Evolutionary conservation across 2,113 vertebrate species (phyloP), one percentile per base, ranked within the genome.

Genomic region (Paraplagusia blochii): DNA sequence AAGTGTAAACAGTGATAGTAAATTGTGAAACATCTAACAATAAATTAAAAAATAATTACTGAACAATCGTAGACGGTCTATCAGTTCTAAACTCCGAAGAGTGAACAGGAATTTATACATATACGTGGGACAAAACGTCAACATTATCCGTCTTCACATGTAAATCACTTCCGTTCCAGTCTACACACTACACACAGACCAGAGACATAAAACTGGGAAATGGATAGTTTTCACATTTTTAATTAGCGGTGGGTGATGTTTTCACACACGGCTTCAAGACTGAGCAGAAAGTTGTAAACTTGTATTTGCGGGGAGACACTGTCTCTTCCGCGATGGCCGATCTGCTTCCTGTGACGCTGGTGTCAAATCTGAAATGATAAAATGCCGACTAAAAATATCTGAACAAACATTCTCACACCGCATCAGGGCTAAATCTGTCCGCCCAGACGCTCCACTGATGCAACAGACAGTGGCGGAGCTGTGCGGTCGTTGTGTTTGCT

Each of bases 101-200:
- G 17, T 10, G 2, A 39, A 9, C 22, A 29, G 2, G 22, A 29
- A 29, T 29, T 4, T 29, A 29, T n/a, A 29, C 22, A 6, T 29
- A 29, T 4, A 29, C 22, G 22, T 29, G 22, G 22, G 22, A 55
- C 53, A 3, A n/a, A 66, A 43, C 44, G 44, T 57, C n/a, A 14
- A 51, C 45, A 38, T 68, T 72, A 58, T 66, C 62, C 22, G 43
- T 48, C 51, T 50, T 63, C 60, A 50, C 56, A 45, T 65, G 40
- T 59, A 68, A 72, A 72, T 64, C 57, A 69, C 57, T 53, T 69
- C 59, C 53, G 58, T 52, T 44, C 63, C 45, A 66, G 65, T 69
- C 68, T 64, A 68, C n/a, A n/a, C n/a, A 53, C 63, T 22, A 29
- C 19, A 49, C 22, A 29, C 22, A 6, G 22, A 47, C 43, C 0